These are phyloP conservation scores for Calyptomena viridis DNA, from an alignment of 2,113 vertebrate species.

Conservation along the genomic window DNA sequence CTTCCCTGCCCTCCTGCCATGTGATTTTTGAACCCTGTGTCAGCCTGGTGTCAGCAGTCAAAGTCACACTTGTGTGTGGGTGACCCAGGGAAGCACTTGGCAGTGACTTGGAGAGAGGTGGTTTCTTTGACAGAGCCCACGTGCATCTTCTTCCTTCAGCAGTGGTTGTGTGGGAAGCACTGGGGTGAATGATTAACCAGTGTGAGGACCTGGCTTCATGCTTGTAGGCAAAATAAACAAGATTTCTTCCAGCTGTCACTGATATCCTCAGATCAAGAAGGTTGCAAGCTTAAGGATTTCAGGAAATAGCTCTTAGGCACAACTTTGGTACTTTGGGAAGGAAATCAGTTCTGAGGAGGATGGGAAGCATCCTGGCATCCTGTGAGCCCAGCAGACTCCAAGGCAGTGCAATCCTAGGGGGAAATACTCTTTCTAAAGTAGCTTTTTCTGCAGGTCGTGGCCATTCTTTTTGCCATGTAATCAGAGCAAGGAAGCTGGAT, in stretches of 20 bases:
- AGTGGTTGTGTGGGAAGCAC: not conserved
- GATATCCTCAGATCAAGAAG: not conserved
- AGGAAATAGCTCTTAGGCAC: not conserved
- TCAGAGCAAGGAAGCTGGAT: not conserved
- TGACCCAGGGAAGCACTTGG: not conserved
- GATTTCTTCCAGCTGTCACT: not conserved
- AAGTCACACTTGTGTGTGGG: rapidly evolving
- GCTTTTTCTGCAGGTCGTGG: not conserved
- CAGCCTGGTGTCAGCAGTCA: not conserved
- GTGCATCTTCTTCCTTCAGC: not conserved
- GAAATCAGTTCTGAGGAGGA: not conserved
- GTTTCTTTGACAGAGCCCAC: not conserved
- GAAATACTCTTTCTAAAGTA: not conserved
- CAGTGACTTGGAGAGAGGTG: not conserved
- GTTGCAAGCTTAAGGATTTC: not conserved
- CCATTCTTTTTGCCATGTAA: not conserved
- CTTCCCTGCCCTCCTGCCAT: not conserved
- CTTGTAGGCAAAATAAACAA: not conserved
- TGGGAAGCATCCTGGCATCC: not conserved
- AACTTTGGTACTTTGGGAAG: not conserved
- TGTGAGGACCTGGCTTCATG: rapidly evolving
- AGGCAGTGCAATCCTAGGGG: not conserved
- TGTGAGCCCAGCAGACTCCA: not conserved
- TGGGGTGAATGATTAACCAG: not conserved
- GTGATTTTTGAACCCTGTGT: not conserved